Evolutionary conservation across 2,888 invertebrate genomes (phyloP), one percentile per base, ranked within the genome.

Genomic region (Orthosia incerta): DNA sequence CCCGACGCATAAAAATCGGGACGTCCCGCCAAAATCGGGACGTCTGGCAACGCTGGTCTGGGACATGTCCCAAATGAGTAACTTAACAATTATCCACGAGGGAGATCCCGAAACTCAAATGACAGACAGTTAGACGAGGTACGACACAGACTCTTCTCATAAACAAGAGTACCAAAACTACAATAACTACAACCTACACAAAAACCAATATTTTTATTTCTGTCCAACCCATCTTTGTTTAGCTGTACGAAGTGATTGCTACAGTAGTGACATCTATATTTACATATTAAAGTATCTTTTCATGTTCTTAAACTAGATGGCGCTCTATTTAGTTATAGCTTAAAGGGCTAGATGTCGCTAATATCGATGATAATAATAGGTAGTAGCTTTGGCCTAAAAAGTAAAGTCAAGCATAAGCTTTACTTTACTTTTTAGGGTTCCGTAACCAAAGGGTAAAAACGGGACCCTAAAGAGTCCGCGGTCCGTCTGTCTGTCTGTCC

Each of bases 271-370:
- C 64, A 83, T 71, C 84, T 80, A n/a, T 70, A 0, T 53, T 18
- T 18, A n/a, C 4, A 23, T 59, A 39, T n/a, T 13, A 39, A 48
- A 31, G 15, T n/a, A 31, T 20, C 13, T 1, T 26, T 45, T 23
- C 18, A 0, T 50, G 16, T 23, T 57, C 5, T 39, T 15, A 60
- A 60, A 51, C 63, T 66, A 84, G 84, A 60, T 69, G 63, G 56
- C 81, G 66, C 45, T 71, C 3, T 56, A 4, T 23, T 16, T 46
- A 57, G 68, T 72, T 61, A 18, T 1, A 16, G 7, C 31, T 0
- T 16, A 7, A 2, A 18, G 5, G 12, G 5, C 65, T 61, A 83
- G 84, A 83, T 81, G 75, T 61, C 80, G 39, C 60, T 55, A 63
- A 15, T 53, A 1, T 15, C n/a, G 39, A n/a, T 12, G 18, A 46